Conservation (phyloP, 2,113 vertebrate genomes). For the Amia ocellicauda region DNA sequence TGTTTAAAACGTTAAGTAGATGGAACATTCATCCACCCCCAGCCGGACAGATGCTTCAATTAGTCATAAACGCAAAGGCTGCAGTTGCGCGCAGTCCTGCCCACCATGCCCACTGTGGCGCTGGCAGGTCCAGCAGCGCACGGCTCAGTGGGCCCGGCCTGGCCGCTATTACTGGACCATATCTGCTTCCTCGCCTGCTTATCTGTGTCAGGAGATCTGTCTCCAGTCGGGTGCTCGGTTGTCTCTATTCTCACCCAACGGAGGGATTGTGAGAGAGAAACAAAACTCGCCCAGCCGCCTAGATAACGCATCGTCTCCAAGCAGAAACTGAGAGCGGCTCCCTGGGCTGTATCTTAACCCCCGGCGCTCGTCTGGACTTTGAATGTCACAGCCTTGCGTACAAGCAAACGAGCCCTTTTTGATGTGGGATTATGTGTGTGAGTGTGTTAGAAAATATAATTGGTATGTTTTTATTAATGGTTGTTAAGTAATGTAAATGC, state of each 20-base stretch:
- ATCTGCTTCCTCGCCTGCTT: conserved; percentile 21
- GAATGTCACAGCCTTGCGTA: no score
- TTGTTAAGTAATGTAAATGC: not conserved
- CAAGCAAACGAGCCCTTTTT: no score
- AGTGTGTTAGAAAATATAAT: no score
- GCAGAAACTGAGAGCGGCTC: no score
- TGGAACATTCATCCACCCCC: not conserved
- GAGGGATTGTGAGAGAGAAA: not conserved
- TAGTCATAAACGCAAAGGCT: not conserved
- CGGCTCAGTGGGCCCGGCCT: not conserved
- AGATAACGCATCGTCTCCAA: no score
- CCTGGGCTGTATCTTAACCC: no score
- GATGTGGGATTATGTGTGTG: no score
- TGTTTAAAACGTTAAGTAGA: not conserved
- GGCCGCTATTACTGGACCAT: conserved; percentile 15
- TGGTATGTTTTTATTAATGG: no score
- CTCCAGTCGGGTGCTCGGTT: conserved; percentile 27
- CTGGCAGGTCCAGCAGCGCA: not conserved
- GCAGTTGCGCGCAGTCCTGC: not conserved
- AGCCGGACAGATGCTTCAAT: not conserved
- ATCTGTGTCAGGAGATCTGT: conserved; percentile 32
- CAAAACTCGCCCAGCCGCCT: conserved; percentile 3
- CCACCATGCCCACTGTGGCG: not conserved
- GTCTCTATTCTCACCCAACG: conserved; percentile 30
- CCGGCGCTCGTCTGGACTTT: no score